phyloP scores from a whole-genome alignment of 2,888 invertebrate species.

The Xanthia icteritia region DNA sequence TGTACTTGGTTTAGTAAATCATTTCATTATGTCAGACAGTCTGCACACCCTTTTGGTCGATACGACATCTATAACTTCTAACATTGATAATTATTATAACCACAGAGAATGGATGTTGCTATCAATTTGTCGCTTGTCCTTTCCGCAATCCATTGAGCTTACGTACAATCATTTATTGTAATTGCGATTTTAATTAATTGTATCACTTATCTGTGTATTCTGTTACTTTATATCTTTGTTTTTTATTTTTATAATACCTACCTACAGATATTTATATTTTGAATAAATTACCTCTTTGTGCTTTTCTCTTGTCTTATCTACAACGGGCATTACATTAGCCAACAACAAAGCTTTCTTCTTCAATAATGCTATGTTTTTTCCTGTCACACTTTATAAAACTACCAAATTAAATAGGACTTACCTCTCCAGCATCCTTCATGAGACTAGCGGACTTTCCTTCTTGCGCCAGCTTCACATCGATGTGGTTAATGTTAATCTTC shows the following conservation, averaged over 20 bases:
- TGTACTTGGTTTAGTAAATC: not conserved
- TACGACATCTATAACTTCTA: slow-evolving; percentile 1
- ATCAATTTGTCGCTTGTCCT: slow-evolving; percentile 3
- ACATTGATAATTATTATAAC: not conserved
- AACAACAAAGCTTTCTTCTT: not conserved
- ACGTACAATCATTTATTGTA: too few species aligned
- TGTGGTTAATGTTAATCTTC: slow-evolving; percentile 86
- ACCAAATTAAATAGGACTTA: slow-evolving; percentile 60
- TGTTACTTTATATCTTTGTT: too few species aligned
- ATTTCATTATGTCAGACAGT: not conserved
- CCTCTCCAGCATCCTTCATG: slow-evolving; percentile 78
- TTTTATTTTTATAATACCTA: too few species aligned
- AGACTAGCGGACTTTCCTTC: slow-evolving; percentile 77
- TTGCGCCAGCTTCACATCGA: slow-evolving; percentile 84
- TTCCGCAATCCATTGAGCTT: not conserved
- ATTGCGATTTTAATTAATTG: too few species aligned
- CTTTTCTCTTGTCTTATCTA: not conserved
- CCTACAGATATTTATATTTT: too few species aligned
- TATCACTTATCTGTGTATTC: too few species aligned
- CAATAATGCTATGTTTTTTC: not conserved
- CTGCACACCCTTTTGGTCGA: not conserved
- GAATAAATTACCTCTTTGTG: not conserved
- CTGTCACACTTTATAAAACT: not conserved
- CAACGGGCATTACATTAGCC: too few species aligned
- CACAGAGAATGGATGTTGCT: slow-evolving; percentile 15